phyloP scores from a whole-genome alignment of 2,113 vertebrate species.

The Sturnira hondurensis region DNA sequence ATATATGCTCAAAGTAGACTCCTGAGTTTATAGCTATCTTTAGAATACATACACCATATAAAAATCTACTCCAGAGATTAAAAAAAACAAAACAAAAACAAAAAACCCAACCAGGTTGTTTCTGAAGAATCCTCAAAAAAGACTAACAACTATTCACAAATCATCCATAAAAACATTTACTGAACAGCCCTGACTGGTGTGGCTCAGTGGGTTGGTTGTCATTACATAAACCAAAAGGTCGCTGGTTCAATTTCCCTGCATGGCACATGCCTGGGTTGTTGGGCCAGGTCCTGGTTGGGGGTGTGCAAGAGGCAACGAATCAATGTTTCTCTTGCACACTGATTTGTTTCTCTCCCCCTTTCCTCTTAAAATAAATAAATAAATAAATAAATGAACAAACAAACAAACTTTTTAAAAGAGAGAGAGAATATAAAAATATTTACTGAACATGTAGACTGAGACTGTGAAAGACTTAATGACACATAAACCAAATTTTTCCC shows the following conservation, averaged over 20 bases:
- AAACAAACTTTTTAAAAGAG: no score
- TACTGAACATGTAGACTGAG: background rate
- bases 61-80: background rate
- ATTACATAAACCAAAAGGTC: no score
- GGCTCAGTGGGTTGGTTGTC: no score
- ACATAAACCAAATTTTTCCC: background rate
- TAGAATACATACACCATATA: constrained; percentile 3
- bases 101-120: background rate
- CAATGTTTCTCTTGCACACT: no score
- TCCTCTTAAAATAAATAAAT: no score
- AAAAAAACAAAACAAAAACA: background rate
- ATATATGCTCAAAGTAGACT: background rate
- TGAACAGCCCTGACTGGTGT: background rate
- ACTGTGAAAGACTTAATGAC: background rate
- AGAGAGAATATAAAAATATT: background rate
- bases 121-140: background rate
- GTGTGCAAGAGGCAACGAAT: no score
- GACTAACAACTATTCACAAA: constrained; percentile 10
- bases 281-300: no score
- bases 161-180: constrained; percentile 2
- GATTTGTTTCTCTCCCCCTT: no score
- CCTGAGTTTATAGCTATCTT: background rate
- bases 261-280: no score
- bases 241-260: no score
- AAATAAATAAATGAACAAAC: no score